A percentile compares a stretch with the other conserved stretches of the same genome.
phyloP scores from a whole-genome alignment of 2,888 invertebrate species.

The Caenorhabditis sp. region DNA sequence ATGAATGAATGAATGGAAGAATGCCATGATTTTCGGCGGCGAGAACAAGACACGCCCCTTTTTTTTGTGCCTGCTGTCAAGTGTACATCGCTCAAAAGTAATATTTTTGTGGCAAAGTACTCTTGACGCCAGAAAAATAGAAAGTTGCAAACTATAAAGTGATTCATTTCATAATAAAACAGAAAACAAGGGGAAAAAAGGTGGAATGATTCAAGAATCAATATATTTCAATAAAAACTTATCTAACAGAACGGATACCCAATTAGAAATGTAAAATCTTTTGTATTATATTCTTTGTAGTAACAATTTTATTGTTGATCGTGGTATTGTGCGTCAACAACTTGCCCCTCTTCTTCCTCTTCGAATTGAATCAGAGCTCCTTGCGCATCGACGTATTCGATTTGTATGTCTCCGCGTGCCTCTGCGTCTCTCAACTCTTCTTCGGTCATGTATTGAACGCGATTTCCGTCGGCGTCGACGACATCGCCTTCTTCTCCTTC shows the following conservation, averaged over 20 bases:
- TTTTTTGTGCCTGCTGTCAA: too few relatives aligned
- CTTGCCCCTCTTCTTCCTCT: conserved; percentile 2
- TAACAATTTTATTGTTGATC: not conserved
- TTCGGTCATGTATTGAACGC: conserved; percentile 36
- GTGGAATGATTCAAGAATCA: not conserved
- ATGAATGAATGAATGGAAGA: too few relatives aligned
- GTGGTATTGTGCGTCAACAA: too few relatives aligned
- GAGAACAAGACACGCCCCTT: too few relatives aligned
- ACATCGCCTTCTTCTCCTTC: conserved; percentile 1
- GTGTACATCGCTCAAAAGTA: too few relatives aligned
- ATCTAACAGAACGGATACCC: not conserved
- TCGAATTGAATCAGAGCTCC: not conserved
- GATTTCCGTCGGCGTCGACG: not conserved
- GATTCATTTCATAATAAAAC: conserved; percentile 1
- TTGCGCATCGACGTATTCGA: conserved; percentile 3
- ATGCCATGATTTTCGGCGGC: too few relatives aligned
- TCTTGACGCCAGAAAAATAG: too few relatives aligned
- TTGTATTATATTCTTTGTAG: not conserved
- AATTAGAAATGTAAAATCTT: not conserved
- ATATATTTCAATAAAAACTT: not conserved
- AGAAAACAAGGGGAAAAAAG: not conserved
- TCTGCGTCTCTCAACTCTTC: conserved; percentile 37
- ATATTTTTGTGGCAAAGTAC: too few relatives aligned
- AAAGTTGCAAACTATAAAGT: not conserved
- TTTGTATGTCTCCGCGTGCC: conserved; percentile 24